Percentiles rank a stretch among this genome's conserved stretches.
Conservation (phyloP, 2,113 vertebrate genomes). For the Leptosomus discolor region DNA sequence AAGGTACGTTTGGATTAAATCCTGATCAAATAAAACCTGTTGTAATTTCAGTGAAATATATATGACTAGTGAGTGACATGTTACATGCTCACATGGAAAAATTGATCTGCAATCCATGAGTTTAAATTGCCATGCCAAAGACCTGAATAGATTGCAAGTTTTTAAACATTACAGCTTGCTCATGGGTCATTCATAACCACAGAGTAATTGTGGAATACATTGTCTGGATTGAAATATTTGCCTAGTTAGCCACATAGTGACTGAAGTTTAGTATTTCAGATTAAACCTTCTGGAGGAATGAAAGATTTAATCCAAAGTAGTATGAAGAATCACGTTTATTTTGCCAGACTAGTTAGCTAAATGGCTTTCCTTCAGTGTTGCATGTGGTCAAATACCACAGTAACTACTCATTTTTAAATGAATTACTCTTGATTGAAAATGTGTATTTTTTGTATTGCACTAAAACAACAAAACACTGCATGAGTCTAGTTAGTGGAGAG, state of each 20-base stretch:
- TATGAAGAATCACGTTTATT: not conserved
- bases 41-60: not conserved
- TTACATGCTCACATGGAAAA: not conserved
- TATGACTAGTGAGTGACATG: not conserved
- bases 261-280: not conserved
- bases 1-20: not conserved
- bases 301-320: not conserved
- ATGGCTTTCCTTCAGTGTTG: not conserved
- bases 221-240: not conserved
- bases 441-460: accelerated
- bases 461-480: accelerated
- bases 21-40: not conserved
- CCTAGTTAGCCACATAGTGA: not conserved
- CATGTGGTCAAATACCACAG: not conserved
- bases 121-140: not conserved
- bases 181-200: not conserved
- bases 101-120: accelerated
- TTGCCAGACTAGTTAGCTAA: not conserved
- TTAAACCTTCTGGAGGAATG: not conserved
- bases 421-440: not conserved
- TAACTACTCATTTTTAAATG: not conserved
- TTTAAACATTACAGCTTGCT: not conserved
- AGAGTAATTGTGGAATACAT: accelerated
- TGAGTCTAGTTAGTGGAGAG: not conserved
- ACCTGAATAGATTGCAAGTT: not conserved